phyloP scores from a whole-genome alignment of 2,113 vertebrate genomes.

The Callospermophilus lateralis region DNA sequence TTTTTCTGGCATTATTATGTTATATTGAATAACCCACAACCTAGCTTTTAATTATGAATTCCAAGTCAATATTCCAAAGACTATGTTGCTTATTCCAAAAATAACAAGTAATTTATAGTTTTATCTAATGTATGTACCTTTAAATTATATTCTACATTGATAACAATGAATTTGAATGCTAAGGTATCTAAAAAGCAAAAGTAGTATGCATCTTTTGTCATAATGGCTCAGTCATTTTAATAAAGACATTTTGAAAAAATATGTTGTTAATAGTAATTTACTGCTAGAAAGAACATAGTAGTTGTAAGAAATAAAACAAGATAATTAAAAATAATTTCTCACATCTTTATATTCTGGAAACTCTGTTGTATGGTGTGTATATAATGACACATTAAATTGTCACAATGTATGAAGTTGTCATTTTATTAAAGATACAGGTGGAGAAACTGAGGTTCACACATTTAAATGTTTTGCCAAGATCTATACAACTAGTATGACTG shows the following conservation, averaged over 20 bases:
- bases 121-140: not conserved
- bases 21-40: not conserved
- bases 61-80: not conserved
- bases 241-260: not conserved
- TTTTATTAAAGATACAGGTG: not conserved
- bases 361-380: not conserved
- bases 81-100: not conserved
- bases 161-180: not conserved
- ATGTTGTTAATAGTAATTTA: too few species aligned
- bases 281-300: not conserved
- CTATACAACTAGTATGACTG: not conserved
- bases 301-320: not conserved
- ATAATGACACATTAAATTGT: not conserved
- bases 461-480: not conserved
- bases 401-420: not conserved
- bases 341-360: not conserved
- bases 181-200: not conserved
- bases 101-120: not conserved
- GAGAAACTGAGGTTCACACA: not conserved
- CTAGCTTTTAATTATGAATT: not conserved
- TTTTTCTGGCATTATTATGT: not conserved
- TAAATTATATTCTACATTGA: not conserved
- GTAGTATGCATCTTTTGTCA: not conserved
- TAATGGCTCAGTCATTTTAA: not conserved
- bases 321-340: not conserved